Conservation (phyloP, 2,113 vertebrate species). For the Pitta sordida region DNA sequence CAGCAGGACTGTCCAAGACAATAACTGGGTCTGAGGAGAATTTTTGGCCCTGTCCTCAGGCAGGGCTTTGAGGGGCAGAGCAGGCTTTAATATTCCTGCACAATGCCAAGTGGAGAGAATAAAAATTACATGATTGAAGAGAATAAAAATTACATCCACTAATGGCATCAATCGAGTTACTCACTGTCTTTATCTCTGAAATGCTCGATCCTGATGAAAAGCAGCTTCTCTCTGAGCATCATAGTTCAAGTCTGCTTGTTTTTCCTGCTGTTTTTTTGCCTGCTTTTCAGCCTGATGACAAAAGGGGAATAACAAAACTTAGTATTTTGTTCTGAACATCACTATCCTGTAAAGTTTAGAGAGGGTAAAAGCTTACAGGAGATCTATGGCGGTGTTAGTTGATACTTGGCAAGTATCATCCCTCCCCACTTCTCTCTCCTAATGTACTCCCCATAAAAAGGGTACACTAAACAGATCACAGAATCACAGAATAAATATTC, state of each 20-base stretch:
- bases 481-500: too few relatives aligned
- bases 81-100: background rate
- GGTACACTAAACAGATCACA: background rate
- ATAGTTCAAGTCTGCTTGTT: conserved; percentile 70
- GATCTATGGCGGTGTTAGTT: background rate
- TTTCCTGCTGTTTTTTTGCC: conserved; percentile 61
- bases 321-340: background rate
- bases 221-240: conserved; percentile 48
- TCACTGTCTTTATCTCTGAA: conserved; percentile 74
- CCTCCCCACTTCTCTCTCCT: background rate
- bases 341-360: background rate
- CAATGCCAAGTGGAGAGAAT: conserved; percentile 35
- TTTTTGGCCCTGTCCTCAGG: background rate
- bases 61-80: background rate
- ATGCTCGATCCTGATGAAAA: conserved; percentile 71
- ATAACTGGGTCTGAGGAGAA: background rate
- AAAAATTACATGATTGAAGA: conserved; percentile 65
- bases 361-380: background rate
- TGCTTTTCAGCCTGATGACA: conserved; percentile 77
- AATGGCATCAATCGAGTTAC: conserved; percentile 69
- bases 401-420: background rate
- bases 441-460: fast-evolving
- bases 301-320: background rate
- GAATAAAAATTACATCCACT: conserved; percentile 65
- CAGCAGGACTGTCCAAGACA: background rate